A percentile compares a stretch with the other conserved stretches of the same genome.
These are phyloP conservation scores for Torymus aiolomorphi DNA, from an alignment of 2,888 invertebrate species.

Conservation along the genomic window DNA sequence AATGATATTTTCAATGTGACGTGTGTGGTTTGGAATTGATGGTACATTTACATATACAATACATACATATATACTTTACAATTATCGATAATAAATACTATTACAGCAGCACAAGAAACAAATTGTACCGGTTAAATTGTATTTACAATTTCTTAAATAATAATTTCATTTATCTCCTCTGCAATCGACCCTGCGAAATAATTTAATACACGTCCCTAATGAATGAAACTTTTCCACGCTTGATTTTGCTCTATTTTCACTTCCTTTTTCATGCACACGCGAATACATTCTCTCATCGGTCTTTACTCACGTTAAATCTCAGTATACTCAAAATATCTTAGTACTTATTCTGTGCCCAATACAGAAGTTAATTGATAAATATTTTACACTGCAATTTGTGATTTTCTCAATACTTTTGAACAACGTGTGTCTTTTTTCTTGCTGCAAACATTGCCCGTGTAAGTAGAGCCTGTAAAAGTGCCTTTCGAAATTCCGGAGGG, in stretches of 20 bases:
- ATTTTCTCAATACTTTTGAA: conserved; percentile 28
- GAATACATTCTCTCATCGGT: conserved; percentile 18
- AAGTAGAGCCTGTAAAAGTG: conserved; percentile 49
- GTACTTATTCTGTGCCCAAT: conserved; percentile 47
- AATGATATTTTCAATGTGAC: conserved; percentile 39
- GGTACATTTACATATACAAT: conserved; percentile 51
- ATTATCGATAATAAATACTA: conserved; percentile 63
- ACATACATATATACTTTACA: conserved; percentile 62
- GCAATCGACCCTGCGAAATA: conserved; percentile 4
- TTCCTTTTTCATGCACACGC: conserved; percentile 31
- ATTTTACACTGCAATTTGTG: conserved; percentile 21
- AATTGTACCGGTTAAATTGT: conserved; percentile 61
- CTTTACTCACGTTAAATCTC: conserved; percentile 52
- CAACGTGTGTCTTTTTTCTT: conserved; percentile 17
- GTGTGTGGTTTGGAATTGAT: conserved; percentile 47
- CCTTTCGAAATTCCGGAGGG: conserved; percentile 42
- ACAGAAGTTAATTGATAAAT: conserved; percentile 45
- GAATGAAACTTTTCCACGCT: conserved; percentile 2
- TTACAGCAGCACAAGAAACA: conserved; percentile 65
- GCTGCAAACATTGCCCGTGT: conserved; percentile 27
- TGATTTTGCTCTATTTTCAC: conserved; percentile 7
- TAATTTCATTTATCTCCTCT: conserved; percentile 24
- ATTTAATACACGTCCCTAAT: conserved; percentile 27
- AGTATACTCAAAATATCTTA: conserved; percentile 58
- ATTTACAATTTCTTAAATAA: conserved; percentile 50